Evolutionary conservation across 2,113 vertebrate genomes (phyloP).

Genomic region (Leptodactylus fuscus): DNA sequence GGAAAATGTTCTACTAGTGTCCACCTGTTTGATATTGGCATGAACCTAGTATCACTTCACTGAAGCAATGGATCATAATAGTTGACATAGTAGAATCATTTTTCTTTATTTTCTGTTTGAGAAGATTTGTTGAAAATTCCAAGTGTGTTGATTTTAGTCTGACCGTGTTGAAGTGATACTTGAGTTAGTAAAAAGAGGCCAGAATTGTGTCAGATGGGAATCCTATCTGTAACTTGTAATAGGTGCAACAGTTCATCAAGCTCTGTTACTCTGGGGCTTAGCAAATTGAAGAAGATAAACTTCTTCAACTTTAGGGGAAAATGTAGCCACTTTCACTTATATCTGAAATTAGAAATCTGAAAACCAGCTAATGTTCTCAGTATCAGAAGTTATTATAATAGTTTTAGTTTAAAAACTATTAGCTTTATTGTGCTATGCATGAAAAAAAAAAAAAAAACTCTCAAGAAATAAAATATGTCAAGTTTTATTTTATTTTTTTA

Average conservation of each 20-base stretch:
- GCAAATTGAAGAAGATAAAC: no score
- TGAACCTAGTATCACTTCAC: background rate
- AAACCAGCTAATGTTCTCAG: no score
- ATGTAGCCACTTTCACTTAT: no score
- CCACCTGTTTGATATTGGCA: background rate
- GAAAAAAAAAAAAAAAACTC: no score
- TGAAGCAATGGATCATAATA: background rate
- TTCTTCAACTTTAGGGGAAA: no score
- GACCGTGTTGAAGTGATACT: background rate
- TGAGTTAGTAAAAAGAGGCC: background rate
- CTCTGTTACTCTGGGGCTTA: background rate
- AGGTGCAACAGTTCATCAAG: background rate
- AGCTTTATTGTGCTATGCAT: background rate
- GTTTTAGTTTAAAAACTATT: background rate
- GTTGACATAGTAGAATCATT: background rate
- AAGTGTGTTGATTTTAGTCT: conserved; percentile 2
- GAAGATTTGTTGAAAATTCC: conserved; percentile 15
- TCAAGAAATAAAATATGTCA: no score
- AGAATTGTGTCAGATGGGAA: background rate
- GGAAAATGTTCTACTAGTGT: background rate
- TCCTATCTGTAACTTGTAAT: background rate
- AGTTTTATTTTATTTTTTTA: background rate
- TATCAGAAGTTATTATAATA: no score
- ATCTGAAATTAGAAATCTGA: no score
- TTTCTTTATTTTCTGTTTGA: conserved; percentile 5